Percentiles rank a stretch among this genome's conserved stretches.
Evolutionary conservation across 1,140 invertebrate genomes (phyloP).

Genomic region (Bombus superbus): DNA sequence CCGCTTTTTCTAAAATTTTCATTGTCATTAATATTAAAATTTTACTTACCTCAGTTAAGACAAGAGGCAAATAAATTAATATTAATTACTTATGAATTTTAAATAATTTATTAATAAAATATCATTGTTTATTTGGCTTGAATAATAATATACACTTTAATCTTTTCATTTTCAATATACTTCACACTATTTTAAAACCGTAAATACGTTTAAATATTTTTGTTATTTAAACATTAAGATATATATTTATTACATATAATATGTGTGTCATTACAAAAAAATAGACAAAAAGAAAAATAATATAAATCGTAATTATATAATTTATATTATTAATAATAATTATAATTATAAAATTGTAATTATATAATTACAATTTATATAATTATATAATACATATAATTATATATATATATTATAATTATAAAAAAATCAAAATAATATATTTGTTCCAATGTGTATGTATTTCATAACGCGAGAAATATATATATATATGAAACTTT

Average conservation of each 20-base stretch:
- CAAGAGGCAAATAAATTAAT: neutral
- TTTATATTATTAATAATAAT: no score
- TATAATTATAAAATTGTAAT: neutral
- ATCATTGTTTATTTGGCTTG: neutral
- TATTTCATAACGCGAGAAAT: conserved; percentile 22
- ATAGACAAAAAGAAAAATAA: no score
- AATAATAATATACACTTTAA: conserved; percentile 16
- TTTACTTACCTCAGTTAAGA: neutral
- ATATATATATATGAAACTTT: conserved; percentile 8
- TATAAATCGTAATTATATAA: no score
- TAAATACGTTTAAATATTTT: conserved; percentile 30
- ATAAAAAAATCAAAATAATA: conserved; percentile 1
- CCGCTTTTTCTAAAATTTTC: neutral
- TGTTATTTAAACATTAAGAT: neutral
- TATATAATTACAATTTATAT: neutral
- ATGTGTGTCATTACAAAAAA: no score
- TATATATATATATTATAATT: neutral
- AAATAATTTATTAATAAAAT: neutral
- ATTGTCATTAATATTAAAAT: neutral
- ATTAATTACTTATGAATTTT: neutral
- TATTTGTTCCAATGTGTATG: neutral
- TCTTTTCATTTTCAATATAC: neutral
- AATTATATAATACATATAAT: neutral
- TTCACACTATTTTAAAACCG: neutral
- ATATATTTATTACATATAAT: neutral